phyloP scores from a whole-genome alignment of 2,888 invertebrate genomes.

The Apantesis nais region DNA sequence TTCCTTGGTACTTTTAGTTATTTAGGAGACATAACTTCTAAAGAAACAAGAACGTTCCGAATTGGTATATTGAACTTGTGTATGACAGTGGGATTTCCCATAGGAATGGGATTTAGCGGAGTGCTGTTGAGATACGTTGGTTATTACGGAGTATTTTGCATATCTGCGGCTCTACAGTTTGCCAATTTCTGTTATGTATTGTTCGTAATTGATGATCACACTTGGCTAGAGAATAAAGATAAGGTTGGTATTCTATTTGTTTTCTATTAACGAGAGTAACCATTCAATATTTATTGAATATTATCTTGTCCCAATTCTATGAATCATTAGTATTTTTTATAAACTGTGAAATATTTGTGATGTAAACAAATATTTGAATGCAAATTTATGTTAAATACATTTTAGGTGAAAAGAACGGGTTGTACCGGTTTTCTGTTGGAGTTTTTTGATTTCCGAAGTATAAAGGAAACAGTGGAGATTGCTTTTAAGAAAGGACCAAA shows the following conservation, averaged over 20 bases:
- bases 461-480: constrained; percentile 79
- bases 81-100: constrained; percentile 80
- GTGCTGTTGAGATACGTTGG: constrained; percentile 73
- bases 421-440: constrained; percentile 63
- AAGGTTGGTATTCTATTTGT: constrained; percentile 60
- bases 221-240: constrained; percentile 72
- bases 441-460: constrained; percentile 81
- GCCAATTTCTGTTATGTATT: constrained; percentile 78
- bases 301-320: background rate
- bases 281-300: background rate
- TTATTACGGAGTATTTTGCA: constrained; percentile 83
- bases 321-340: background rate
- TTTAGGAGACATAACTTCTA: constrained; percentile 85
- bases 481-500: constrained; percentile 80
- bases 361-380: background rate
- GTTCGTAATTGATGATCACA: constrained; percentile 75
- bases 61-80: constrained; percentile 84
- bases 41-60: constrained; percentile 85
- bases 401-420: constrained; percentile 66
- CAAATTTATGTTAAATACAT: constrained; percentile 22
- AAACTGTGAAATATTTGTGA: background rate
- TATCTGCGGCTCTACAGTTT: constrained; percentile 72
- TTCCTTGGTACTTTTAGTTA: constrained; percentile 86
- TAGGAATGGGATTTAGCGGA: constrained; percentile 79
- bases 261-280: background rate